Conservation (phyloP, 2,113 vertebrate species). For the Lycaon pictus region DNA sequence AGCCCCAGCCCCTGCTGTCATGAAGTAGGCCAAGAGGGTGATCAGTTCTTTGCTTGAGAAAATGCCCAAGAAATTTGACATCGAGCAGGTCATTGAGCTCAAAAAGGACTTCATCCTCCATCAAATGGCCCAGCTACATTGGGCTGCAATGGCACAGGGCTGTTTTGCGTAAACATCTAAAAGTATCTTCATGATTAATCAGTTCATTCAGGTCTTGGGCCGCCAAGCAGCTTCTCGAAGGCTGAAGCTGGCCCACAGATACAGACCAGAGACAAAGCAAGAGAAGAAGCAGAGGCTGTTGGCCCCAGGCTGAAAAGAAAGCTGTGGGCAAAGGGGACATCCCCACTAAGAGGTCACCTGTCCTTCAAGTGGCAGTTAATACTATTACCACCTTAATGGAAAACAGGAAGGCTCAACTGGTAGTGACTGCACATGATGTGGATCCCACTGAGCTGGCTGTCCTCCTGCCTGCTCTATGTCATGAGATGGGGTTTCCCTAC, state of each 20-base stretch:
- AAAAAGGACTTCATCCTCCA: not conserved
- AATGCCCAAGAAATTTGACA: not conserved
- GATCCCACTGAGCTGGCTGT: not conserved
- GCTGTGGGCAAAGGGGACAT: not conserved
- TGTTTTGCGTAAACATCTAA: not conserved
- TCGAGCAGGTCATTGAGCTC: not conserved
- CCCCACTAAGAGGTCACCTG: not conserved
- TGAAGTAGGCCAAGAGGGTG: not conserved
- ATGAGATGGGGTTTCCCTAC: not conserved
- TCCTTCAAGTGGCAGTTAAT: not conserved
- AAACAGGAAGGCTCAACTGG: not conserved
- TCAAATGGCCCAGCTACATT: not conserved
- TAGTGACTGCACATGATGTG: not conserved
- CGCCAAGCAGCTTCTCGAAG: not conserved
- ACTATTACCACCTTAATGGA: not conserved
- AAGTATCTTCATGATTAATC: not conserved
- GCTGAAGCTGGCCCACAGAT: not conserved
- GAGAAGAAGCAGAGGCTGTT: not conserved
- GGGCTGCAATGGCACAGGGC: not conserved
- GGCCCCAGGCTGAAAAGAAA: not conserved
- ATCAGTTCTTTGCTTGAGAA: not conserved
- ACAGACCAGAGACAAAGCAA: not conserved
- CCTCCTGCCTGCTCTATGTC: not conserved
- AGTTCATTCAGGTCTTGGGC: not conserved
- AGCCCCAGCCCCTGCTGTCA: rapidly evolving